Conservation (phyloP, 1,140 invertebrate species). For the Venustaconcha ellipsiformis region DNA sequence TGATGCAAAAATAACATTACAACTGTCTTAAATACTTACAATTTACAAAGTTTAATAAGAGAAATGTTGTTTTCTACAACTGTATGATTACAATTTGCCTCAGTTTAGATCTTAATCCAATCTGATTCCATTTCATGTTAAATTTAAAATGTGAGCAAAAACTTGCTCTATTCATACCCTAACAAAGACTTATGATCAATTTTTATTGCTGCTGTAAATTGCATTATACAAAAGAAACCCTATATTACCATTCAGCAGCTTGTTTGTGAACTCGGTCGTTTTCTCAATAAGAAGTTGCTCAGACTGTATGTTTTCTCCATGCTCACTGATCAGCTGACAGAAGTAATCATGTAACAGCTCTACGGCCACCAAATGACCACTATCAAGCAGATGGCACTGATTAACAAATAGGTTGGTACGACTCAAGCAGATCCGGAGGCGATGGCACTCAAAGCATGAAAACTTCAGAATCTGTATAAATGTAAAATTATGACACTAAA, state of each 20-base stretch:
- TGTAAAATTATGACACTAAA: conserved; percentile 11
- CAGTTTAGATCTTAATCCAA: no score
- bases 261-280: conserved; percentile 1
- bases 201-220: no score
- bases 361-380: conserved; percentile 77
- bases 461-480: conserved; percentile 74
- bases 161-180: no score
- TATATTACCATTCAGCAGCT: background rate
- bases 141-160: no score
- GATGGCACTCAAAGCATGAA: conserved; percentile 72
- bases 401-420: conserved; percentile 73
- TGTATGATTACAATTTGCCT: no score
- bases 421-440: conserved; percentile 55
- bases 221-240: background rate
- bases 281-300: conserved; percentile 13
- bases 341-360: conserved; percentile 56
- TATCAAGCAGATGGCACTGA: conserved; percentile 82
- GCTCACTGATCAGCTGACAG: conserved; percentile 76
- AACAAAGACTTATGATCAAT: no score
- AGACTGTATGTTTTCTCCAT: conserved; percentile 3
- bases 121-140: no score
- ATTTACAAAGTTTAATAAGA: no score
- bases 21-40: no score
- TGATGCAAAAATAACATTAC: no score
- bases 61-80: no score